Conservation (phyloP, 2,888 invertebrate species). For the Harpalus rufipes region DNA sequence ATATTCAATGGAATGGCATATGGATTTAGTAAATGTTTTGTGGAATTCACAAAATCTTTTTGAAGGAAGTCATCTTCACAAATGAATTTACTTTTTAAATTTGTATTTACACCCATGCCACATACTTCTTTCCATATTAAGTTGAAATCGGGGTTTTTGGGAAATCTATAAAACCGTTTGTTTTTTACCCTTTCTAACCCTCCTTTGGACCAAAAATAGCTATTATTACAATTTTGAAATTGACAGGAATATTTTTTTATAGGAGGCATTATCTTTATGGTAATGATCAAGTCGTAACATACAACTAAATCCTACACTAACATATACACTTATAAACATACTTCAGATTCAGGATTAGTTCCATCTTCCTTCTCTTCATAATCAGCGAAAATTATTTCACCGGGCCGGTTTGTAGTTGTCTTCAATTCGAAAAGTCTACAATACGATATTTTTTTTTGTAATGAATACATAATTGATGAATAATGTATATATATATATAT, state of each 20-base stretch:
- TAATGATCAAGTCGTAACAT: too few species aligned
- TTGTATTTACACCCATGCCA: background rate
- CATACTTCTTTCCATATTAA: slow-evolving; percentile 6
- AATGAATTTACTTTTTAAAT: background rate
- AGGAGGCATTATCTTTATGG: too few species aligned
- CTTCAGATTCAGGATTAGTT: too few species aligned
- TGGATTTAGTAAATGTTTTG: background rate
- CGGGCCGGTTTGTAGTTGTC: too few species aligned
- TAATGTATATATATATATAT: too few species aligned
- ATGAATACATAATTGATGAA: too few species aligned
- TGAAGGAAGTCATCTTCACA: background rate
- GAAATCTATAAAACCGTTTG: background rate
- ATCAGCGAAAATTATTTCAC: too few species aligned
- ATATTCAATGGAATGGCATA: background rate
- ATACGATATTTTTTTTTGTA: too few species aligned
- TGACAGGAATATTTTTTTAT: slow-evolving; percentile 10
- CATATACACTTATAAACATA: too few species aligned
- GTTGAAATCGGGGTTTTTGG: background rate
- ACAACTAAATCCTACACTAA: too few species aligned
- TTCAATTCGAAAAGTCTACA: too few species aligned
- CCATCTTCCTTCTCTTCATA: too few species aligned
- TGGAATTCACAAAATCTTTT: slow-evolving; percentile 11
- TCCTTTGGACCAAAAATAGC: background rate
- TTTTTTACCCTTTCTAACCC: background rate
- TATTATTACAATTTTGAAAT: slow-evolving; percentile 1